phyloP scores from a whole-genome alignment of 2,797 vertebrate species.

The Serranus cabrilla region DNA sequence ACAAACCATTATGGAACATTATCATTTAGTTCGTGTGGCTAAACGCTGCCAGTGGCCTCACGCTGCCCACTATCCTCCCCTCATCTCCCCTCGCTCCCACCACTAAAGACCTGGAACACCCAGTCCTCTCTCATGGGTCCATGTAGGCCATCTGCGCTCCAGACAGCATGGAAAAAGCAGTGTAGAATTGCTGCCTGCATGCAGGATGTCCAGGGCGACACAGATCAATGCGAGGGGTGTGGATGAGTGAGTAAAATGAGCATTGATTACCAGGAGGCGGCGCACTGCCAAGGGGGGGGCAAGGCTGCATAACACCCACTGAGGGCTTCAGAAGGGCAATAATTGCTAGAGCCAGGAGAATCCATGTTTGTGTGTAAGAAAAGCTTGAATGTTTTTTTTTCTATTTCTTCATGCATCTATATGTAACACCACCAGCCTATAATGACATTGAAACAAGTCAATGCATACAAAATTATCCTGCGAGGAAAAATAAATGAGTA shows the following conservation, averaged over 20 bases:
- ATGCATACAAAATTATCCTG: slow-evolving; percentile 9
- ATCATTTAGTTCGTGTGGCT: slow-evolving; percentile 41
- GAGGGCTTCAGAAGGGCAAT: slow-evolving; percentile 14
- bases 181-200: slow-evolving; percentile 53
- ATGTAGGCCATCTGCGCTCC: slow-evolving; percentile 64
- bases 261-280: slow-evolving; percentile 75
- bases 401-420: not conserved
- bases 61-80: slow-evolving; percentile 46
- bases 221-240: slow-evolving; percentile 76
- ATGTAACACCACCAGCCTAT: slow-evolving; percentile 6
- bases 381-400: slow-evolving; percentile 14
- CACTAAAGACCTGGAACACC: slow-evolving; percentile 56
- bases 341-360: slow-evolving; percentile 29
- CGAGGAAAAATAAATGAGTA: slow-evolving; percentile 17
- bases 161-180: slow-evolving; percentile 44
- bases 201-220: slow-evolving; percentile 61
- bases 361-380: slow-evolving; percentile 14
- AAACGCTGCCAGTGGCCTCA: slow-evolving; percentile 45
- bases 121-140: slow-evolving; percentile 48
- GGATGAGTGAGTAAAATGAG: slow-evolving; percentile 80
- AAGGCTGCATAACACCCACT: slow-evolving; percentile 47
- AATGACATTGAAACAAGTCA: slow-evolving; percentile 5
- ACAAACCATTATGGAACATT: slow-evolving; percentile 56
- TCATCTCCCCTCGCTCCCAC: slow-evolving; percentile 42
- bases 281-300: slow-evolving; percentile 45